A percentile compares a stretch with the other conserved stretches of the same genome.
Evolutionary conservation across 2,888 invertebrate species (phyloP).

Genomic region (Anoplius nigerrimus): DNA sequence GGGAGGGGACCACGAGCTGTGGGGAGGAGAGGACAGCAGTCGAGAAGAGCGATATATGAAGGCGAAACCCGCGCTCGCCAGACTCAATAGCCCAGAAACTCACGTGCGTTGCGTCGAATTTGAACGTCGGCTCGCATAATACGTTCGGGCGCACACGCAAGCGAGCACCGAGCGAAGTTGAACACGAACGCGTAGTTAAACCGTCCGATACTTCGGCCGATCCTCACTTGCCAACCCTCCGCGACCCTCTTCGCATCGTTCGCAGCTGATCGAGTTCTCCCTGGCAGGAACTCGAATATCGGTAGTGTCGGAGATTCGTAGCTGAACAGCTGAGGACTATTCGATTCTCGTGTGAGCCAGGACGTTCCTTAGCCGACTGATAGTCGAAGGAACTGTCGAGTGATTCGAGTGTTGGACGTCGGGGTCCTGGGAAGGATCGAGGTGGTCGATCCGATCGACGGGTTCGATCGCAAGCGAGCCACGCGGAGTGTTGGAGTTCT

Average conservation of each 20-base stretch:
- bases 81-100: slow-evolving; percentile 70
- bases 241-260: no score
- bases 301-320: no score
- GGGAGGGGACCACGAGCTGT: slow-evolving; percentile 36
- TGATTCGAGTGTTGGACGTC: no score
- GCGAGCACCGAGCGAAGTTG: background rate
- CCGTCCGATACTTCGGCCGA: background rate
- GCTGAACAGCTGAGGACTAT: background rate
- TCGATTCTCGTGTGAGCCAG: background rate
- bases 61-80: slow-evolving; percentile 69
- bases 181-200: background rate
- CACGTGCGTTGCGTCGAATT: slow-evolving; percentile 46
- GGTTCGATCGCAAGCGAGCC: background rate
- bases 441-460: background rate
- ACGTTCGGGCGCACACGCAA: background rate
- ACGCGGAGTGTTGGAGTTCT: background rate
- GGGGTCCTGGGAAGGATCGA: background rate
- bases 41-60: slow-evolving; percentile 71
- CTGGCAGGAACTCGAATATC: no score
- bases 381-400: no score
- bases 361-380: no score
- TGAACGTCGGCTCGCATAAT: slow-evolving; percentile 23
- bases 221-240: no score
- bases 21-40: slow-evolving; percentile 53
- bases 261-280: no score